Evolutionary conservation across 2,113 vertebrate species (phyloP).

Genomic region (Erythrocercus mccallii): DNA sequence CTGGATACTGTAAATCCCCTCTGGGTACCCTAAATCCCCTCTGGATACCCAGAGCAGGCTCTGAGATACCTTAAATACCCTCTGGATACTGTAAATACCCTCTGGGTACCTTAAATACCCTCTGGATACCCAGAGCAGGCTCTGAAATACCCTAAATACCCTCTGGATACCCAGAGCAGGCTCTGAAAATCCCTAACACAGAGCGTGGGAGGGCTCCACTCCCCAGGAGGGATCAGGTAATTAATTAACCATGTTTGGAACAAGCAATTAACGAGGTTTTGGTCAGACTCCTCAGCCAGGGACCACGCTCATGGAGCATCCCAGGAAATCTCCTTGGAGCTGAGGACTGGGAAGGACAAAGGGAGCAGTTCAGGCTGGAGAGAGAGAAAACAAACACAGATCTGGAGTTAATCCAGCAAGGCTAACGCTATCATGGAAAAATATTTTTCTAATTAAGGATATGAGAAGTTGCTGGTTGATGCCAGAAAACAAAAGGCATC

Average conservation of each 20-base stretch:
- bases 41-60: no score
- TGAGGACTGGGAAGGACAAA: not conserved
- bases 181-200: not conserved
- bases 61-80: not conserved
- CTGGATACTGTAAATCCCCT: not conserved
- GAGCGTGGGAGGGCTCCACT: not conserved
- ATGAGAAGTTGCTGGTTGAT: not conserved
- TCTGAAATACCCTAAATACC: not conserved
- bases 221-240: not conserved
- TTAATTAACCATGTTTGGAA: not conserved
- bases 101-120: fast-evolving
- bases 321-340: not conserved
- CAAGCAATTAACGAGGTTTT: not conserved
- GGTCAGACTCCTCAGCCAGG: not conserved
- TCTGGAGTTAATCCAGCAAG: not conserved
- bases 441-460: constrained; percentile 61
- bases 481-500: constrained; percentile 41
- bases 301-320: not conserved
- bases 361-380: not conserved
- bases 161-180: not conserved
- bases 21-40: not conserved
- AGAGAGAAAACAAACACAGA: not conserved
- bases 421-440: not conserved
- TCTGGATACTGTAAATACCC: fast-evolving
- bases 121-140: not conserved